Conservation (phyloP, 2,888 invertebrate genomes). For the Plagodis pulveraria region DNA sequence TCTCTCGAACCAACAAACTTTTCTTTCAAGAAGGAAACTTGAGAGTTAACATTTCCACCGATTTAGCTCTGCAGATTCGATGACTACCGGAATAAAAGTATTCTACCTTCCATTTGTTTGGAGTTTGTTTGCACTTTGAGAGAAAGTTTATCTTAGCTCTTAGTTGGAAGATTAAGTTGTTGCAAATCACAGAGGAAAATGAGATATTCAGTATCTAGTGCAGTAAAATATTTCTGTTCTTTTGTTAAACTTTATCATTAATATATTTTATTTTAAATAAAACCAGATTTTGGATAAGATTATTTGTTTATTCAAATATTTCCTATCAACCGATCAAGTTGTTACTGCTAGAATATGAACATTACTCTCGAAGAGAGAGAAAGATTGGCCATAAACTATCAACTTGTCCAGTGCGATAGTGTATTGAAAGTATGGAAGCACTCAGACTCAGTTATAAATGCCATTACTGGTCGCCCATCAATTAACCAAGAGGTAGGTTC, state of each 20-base stretch:
- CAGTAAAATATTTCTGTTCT: too few species aligned
- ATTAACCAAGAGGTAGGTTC: too few species aligned
- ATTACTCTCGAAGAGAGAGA: not conserved
- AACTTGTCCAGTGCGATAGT: too few species aligned
- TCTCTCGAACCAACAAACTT: conserved; percentile 4
- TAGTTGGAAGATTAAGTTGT: conserved; percentile 12
- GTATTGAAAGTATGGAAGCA: too few species aligned
- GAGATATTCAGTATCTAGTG: too few species aligned
- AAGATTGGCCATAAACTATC: not conserved
- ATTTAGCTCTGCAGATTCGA: conserved; percentile 5
- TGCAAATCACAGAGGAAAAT: conserved; percentile 4
- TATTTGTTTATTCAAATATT: too few species aligned
- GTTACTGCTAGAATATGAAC: not conserved
- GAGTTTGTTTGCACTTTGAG: conserved; percentile 5
- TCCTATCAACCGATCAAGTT: not conserved
- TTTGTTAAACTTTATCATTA: too few species aligned
- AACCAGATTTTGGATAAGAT: too few species aligned
- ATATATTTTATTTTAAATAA: too few species aligned
- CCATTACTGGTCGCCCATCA: too few species aligned
- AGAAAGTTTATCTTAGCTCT: conserved; percentile 13
- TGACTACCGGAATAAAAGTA: conserved; percentile 4
- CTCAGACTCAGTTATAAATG: too few species aligned
- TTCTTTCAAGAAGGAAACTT: conserved; percentile 3
- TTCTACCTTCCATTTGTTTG: conserved; percentile 7
- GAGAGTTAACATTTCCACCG: not conserved